A percentile compares a stretch with the other conserved stretches of the same genome.
phyloP scores from a whole-genome alignment of 2,888 invertebrate species.

The Leuctra nigra region DNA sequence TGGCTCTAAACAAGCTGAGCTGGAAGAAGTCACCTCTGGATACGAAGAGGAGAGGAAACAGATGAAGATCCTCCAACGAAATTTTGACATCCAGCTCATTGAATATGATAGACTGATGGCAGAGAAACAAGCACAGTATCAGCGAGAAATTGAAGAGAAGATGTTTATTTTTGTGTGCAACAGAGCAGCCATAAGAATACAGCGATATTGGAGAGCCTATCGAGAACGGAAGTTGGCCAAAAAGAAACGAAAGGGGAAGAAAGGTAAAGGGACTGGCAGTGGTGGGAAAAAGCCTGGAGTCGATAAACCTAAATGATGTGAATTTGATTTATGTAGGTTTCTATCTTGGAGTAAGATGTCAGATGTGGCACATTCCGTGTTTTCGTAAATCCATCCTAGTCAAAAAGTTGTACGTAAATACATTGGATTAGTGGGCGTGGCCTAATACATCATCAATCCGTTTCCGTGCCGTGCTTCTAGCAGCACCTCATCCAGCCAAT shows the following conservation, averaged over 20 bases:
- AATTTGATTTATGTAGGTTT: too few species aligned
- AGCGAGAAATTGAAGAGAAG: conserved; percentile 6
- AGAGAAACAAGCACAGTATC: conserved; percentile 10
- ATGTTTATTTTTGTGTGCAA: conserved; percentile 15
- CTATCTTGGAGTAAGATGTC: too few species aligned
- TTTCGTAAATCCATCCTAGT: too few species aligned
- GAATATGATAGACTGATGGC: conserved; percentile 15
- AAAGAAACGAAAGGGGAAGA: neutral
- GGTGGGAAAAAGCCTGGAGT: too few species aligned
- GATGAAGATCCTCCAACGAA: conserved; percentile 3
- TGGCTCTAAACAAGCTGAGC: neutral
- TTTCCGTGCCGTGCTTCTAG: too few species aligned
- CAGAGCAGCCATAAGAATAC: conserved; percentile 18
- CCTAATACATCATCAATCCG: too few species aligned
- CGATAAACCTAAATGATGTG: too few species aligned
- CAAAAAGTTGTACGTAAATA: too few species aligned
- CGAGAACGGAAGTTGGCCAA: conserved; percentile 3
- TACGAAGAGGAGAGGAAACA: neutral
- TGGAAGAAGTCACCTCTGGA: neutral
- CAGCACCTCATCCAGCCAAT: too few species aligned
- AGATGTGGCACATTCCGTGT: too few species aligned
- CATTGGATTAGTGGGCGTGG: too few species aligned
- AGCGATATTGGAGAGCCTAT: conserved; percentile 15
- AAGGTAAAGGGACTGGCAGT: conserved; percentile 4
- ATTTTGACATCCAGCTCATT: conserved; percentile 10